Evolutionary conservation across 1,140 invertebrate genomes (phyloP).

Genomic region (Apis mellifera): Amel_HAv3.1 CM009946.2:6314501-6315000

Average conservation of each 20-base stretch:
- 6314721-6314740: too few relatives aligned
- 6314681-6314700: neutral
- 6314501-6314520: too few relatives aligned
- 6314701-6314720: too few relatives aligned
- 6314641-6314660: neutral
- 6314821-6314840: too few relatives aligned
- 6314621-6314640: neutral
- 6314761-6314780: neutral
- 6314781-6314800: too few relatives aligned
- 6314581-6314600: neutral
- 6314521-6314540: neutral
- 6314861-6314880: too few relatives aligned
- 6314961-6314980: neutral
- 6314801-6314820: neutral
- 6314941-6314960: neutral
- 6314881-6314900: neutral
- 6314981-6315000: neutral
- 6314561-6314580: slow-evolving; percentile 33
- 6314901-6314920: neutral
- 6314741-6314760: too few relatives aligned
- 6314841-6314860: too few relatives aligned
- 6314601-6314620: neutral
- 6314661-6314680: slow-evolving; percentile 1
- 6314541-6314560: neutral
- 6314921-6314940: neutral